phyloP scores from a whole-genome alignment of 2,888 invertebrate genomes.

The Papilio protenor region DNA sequence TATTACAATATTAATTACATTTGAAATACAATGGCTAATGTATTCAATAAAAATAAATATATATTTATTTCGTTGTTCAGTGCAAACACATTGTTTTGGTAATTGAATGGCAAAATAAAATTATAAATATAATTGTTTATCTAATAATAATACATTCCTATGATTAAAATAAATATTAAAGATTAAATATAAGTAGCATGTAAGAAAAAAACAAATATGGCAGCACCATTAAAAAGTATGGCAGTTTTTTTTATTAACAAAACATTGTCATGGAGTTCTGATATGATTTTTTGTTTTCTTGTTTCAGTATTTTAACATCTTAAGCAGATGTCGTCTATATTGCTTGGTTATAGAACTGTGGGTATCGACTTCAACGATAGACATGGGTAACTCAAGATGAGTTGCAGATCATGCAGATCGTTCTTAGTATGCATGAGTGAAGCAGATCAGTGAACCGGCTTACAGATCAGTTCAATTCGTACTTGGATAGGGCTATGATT shows the following conservation, averaged over 20 bases:
- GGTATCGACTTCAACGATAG: no score
- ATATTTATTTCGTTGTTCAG: conserved; percentile 29
- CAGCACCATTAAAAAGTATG: background rate
- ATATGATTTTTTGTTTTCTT: background rate
- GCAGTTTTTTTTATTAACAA: background rate
- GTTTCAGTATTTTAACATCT: no score
- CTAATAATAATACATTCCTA: background rate
- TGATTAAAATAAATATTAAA: background rate
- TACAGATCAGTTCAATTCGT: no score
- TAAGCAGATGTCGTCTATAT: no score
- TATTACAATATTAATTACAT: background rate
- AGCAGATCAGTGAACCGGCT: no score
- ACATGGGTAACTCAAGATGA: no score
- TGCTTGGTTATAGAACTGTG: no score
- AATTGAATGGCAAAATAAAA: background rate
- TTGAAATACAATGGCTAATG: conserved; percentile 15
- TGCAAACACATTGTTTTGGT: background rate
- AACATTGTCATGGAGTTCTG: background rate
- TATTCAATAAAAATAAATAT: background rate
- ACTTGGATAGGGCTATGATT: no score
- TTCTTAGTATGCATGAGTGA: no score
- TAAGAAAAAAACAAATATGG: background rate
- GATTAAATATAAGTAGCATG: background rate
- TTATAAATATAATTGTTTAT: background rate
- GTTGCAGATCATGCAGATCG: no score